Base-by-base conservation (phyloP, 2,888 invertebrate species). In the Hirtodrosophila trivittata region DNA sequence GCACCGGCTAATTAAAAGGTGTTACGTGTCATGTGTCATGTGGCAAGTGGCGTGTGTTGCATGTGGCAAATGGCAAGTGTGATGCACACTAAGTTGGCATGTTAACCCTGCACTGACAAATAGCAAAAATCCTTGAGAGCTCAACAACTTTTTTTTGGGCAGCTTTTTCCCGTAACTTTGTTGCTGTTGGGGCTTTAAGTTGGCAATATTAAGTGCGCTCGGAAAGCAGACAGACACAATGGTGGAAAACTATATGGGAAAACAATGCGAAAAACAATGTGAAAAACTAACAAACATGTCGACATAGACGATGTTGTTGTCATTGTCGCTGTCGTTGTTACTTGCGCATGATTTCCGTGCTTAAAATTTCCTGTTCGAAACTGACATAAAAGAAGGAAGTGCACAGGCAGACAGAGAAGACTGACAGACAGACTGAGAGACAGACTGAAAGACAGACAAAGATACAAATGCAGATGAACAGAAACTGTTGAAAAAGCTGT, bases 341-440 rank as follows among this genome's bases (percentile, higher is more conserved):
- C 68, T 74, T 73, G 77, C 75, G 73, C 73, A 62, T 77, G 75
- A 82, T 72, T 82, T 80, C 80, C 78, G 75, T 77, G 68, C 83
- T 63, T 67, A 77, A 80, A 80, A 80, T 80, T 80, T 80, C 83
- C 80, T 43, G 75, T 75, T 77, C 76, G 74, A 75, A 83, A 82
- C 73, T 75, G 74, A 67, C 77, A 77, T 81, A 65, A 77, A 77
- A 77, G 62, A 59, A 39, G 55, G 60, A 56, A 56, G 60, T 58
- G 38, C 62, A 46, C 67, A 54, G 57, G 12, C 67, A 55, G 52
- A 57, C 37, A 37, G 45, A 38, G 10, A 4, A 28, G 51, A 42
- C 39, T 28, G 46, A 35, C 26, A 39, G 43, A 18, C 16, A 43
- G 46, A 38, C 39, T 55, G 55, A 49, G 39, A 56, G 37, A 51